A percentile compares a stretch with the other conserved stretches of the same genome.
phyloP scores from a whole-genome alignment of 2,797 vertebrate genomes.

The Pelobates cultripes region DNA sequence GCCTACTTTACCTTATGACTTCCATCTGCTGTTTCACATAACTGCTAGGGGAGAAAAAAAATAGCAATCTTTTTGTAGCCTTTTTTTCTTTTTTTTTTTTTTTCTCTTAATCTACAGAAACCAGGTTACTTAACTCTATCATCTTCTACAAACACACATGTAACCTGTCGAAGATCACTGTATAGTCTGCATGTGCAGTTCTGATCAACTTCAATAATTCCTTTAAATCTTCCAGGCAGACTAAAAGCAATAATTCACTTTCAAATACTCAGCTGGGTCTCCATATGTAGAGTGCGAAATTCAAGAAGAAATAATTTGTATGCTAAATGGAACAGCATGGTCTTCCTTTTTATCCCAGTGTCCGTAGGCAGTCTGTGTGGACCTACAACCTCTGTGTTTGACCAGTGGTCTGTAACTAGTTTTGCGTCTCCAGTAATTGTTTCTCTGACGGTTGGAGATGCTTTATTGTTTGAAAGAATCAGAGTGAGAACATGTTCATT shows the following conservation, averaged over 20 bases:
- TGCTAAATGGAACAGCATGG: neutral
- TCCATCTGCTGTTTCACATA: neutral
- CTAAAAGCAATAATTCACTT: slow-evolving; percentile 37
- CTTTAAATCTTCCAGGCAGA: neutral
- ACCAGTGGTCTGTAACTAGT: neutral
- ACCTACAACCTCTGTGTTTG: neutral
- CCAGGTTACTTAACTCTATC: neutral
- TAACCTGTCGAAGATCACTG: neutral
- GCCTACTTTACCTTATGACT: slow-evolving; percentile 5
- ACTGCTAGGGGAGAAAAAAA: neutral
- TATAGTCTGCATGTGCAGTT: neutral
- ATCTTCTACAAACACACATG: neutral
- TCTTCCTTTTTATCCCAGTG: slow-evolving; percentile 1
- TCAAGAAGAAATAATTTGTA: neutral
- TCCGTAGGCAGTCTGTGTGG: neutral
- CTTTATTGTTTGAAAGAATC: neutral
- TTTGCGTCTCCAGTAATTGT: neutral
- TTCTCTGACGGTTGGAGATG: too few species aligned
- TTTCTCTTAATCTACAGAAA: neutral
- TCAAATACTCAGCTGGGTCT: neutral
- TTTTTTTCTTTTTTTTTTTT: neutral
- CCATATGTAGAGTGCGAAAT: neutral
- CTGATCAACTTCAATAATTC: neutral
- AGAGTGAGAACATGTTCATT: too few species aligned
- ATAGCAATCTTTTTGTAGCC: neutral